phyloP scores from a whole-genome alignment of 2,888 invertebrate genomes.

The Molanna angustata region DNA sequence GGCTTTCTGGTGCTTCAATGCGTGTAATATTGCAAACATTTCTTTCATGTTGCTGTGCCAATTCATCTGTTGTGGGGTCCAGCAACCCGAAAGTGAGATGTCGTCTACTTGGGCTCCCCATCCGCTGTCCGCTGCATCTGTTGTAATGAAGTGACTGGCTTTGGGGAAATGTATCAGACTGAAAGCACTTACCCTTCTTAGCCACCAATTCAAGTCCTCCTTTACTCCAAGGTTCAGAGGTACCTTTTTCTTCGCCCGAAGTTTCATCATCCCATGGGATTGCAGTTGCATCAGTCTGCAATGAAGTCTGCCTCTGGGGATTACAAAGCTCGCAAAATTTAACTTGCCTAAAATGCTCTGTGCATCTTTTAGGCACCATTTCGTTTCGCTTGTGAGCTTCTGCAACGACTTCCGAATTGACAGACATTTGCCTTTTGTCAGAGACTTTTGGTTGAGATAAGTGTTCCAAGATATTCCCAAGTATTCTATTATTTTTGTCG shows the following conservation, averaged over 20 bases:
- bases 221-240: not conserved
- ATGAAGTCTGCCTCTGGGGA: conserved; percentile 6
- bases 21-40: not conserved
- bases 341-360: not conserved
- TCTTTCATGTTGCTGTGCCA: conserved; percentile 5
- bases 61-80: conserved; percentile 8
- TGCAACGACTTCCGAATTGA: not conserved
- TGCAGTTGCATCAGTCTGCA: not conserved
- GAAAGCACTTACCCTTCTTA: not conserved
- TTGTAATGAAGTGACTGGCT: not conserved
- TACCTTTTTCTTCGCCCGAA: not conserved
- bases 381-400: not conserved
- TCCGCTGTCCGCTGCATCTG: not conserved
- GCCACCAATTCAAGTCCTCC: conserved; percentile 1
- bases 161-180: not conserved
- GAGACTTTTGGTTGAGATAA: not conserved
- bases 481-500: not conserved
- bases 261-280: not conserved
- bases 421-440: not conserved
- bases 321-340: conserved; percentile 7
- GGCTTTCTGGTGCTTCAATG: conserved; percentile 1
- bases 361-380: conserved; percentile 1
- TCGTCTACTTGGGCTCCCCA: conserved; percentile 5
- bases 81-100: conserved; percentile 2
- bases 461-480: conserved; percentile 4